Evolutionary conservation across 2,888 invertebrate genomes (phyloP).

Genomic region (Callimorpha dominula): DNA sequence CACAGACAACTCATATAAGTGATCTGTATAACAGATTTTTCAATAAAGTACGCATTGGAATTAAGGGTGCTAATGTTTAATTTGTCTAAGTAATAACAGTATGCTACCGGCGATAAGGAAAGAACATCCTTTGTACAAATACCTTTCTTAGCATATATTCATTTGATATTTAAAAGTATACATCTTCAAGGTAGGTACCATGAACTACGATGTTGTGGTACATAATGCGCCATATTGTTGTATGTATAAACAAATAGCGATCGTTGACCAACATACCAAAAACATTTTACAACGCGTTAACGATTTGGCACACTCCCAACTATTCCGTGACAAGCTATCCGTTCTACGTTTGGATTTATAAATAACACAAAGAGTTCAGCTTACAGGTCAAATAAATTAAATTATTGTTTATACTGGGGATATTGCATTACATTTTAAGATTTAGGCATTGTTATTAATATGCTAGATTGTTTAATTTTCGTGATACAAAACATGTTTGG

Average conservation of each 20-base stretch:
- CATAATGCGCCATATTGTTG: background rate
- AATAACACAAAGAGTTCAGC: constrained; percentile 71
- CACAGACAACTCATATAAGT: background rate
- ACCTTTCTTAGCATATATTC: background rate
- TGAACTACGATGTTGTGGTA: constrained; percentile 2
- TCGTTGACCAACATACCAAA: constrained; percentile 79
- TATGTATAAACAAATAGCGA: constrained; percentile 70
- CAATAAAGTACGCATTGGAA: background rate
- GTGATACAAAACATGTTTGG: constrained; percentile 1
- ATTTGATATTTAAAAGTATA: background rate
- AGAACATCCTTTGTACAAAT: background rate
- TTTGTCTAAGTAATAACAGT: background rate
- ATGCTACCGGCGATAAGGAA: background rate
- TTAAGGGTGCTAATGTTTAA: background rate
- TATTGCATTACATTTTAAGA: constrained; percentile 50
- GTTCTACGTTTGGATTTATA: constrained; percentile 69
- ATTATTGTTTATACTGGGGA: constrained; percentile 50
- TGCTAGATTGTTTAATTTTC: background rate
- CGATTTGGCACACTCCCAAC: constrained; percentile 78
- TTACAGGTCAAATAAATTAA: constrained; percentile 58
- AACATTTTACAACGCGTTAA: constrained; percentile 76
- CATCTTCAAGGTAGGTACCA: background rate
- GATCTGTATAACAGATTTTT: background rate
- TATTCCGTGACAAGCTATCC: constrained; percentile 79
- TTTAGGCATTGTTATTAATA: constrained; percentile 13